Evolutionary conservation across 1,140 invertebrate species (phyloP), one percentile per base, ranked within the genome.

Genomic region (Drosophila miranda): DNA sequence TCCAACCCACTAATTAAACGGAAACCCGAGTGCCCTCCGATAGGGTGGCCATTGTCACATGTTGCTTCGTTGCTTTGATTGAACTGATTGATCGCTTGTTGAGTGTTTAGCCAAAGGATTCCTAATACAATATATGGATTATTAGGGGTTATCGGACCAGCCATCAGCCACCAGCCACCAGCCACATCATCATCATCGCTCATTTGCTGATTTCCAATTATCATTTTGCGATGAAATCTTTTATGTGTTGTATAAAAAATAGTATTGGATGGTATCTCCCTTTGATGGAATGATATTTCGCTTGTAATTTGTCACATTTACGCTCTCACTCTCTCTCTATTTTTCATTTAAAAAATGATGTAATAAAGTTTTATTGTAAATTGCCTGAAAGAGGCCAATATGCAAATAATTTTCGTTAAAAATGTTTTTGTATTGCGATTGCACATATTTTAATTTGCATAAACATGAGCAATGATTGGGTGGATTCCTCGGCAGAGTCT

Each of bases 401-500:
- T 80, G 77, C 73, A 79, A 81, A 81, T 76, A 73, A 80, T 69
- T 38, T 76, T 58, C 50, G 63, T 69, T 66, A 69, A 81, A 38
- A 79, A 79, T 76, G 63, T 80, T 73, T 73, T 81, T 76, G 68
- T 57, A 76, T 79, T 72, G 11, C 64, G 60, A 80, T 68, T 81
- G 77, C 77, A 76, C 77, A 80, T 80, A 77, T 86, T 81, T 75
- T 70, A 77, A 80, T 84, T 77, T 77, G 60, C 59, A 81, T 82
- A 77, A 77, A 77, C 78, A 77, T 74, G 73, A 59, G 41, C 50
- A 60, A 11, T 55, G 30, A 50, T 26, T 30, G 45, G 58, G 5
- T 28, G 43, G 13, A n/a, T 26, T 5, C 4, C 0, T 19, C 6
- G 16, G 26, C 5, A 1, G 5, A 23, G 23, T 23, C 26, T 5